Evolutionary conservation across 2,888 invertebrate genomes (phyloP), one percentile per base, ranked within the genome.

Genomic region (Amphipyra tragopoginis): DNA sequence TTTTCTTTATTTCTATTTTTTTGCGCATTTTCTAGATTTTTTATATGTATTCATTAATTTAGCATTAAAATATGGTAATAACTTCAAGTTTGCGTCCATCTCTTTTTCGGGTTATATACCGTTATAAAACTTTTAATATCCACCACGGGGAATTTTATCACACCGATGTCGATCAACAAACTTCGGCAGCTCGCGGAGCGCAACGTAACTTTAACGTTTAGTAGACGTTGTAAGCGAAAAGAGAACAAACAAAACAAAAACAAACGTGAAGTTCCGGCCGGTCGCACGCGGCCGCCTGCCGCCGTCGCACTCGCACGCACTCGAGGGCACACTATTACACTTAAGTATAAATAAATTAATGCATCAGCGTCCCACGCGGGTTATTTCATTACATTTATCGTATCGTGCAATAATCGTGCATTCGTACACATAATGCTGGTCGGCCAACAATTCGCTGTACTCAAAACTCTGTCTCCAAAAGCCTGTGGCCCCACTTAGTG

Each of bases 51-150:
- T 87, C 81, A 89, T 93, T 92, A 93, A 92, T 95, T 95, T 95
- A 95, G 95, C 93, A 93, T 95, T 94, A 95, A 94, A 93, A 91
- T 90, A 92, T 91, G 93, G 92, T 93, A 91, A 89, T 91, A 92
- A 92, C 91, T 92, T 91, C 91, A 91, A 87, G 92, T 92, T 92
- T 93, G 92, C 87, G 88, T 93, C 90, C 90, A 84, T 86, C 90
- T 89, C 89, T 90, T 89, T 89, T 85, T 87, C 83, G 83, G 88
- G 83, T 86, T 83, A 87, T 84, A 83, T 82, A 90, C 81, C 84
- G 84, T 83, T 87, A 86, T 86, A 87, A 84, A 88, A 87, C 80
- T 86, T 82, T 69, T 81, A 83, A 83, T 84, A 86, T 87, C 86
- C 86, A 87, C 85, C 86, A 85, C 84, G 79, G 80, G 85, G 84